Base-by-base conservation (phyloP, 92 coral and sea anemone genomes). In the Phenganax marumi region DNA sequence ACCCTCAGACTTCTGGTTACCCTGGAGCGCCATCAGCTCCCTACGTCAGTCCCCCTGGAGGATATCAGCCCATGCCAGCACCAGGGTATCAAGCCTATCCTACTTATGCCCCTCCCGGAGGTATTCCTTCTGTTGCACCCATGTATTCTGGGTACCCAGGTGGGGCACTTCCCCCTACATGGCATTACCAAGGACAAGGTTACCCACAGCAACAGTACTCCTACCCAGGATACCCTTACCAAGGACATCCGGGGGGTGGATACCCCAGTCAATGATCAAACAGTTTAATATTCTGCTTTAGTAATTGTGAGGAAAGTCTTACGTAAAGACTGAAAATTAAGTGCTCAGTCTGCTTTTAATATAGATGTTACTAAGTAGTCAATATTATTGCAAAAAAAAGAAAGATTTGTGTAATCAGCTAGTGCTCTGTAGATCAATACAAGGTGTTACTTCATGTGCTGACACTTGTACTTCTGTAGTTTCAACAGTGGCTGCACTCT, bases 31-130 rank as follows among this genome's bases (percentile, higher is more conserved):
- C 91, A 49, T 87, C 89, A 10, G 84, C 88, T 25, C 71, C 88
- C 10, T 89, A 73, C 80, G 65, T 56, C 43, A 76, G 77, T 25
- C 79, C 86, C 46, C 75, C 83, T 7, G 81, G 81, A 11, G 87
- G 86, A 55, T 92, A 88, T 83, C 97, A 92, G 46, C 97, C 97
- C 22, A 89, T 96, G 97, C 92, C 97, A 14, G 85, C 91, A 55
- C 97, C 96, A 2, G 98, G 97, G 10, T 92, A 92, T 83, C 85
- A 82, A 70, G 95, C 95, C 33, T 92, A 90, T 61, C 89, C 86
- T 23, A 84, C 83, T 69, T 93, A 93, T 81, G 86, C 92, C 11
- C 97, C 97, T 50, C 97, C 97, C n/a, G 93, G 93, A 47, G 97
- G 97, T 19, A 86, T 89, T 33, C 93, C 83, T 16, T 61, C 83